Evolutionary conservation across 2,888 invertebrate genomes (phyloP), one percentile per base, ranked within the genome.

Genomic region (Drosophila glabriapex): DNA sequence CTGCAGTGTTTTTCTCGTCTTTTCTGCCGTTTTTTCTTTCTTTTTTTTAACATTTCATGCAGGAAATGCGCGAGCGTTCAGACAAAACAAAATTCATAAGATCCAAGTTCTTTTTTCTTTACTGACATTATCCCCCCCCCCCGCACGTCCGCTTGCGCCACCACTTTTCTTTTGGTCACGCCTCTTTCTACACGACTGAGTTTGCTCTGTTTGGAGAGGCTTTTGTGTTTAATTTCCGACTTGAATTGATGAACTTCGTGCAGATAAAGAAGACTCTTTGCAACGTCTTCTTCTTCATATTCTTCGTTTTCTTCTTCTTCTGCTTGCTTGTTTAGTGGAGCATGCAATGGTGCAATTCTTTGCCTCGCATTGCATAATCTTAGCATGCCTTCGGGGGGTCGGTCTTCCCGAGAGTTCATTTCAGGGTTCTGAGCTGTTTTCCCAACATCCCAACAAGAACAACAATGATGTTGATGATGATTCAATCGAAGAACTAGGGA

Each of bases 211-310:
- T 65, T 60, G 52, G 41, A 22, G 67, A 70, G 82, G 72, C 67
- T 67, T 54, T 62, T 65, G 54, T 67, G 78, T 80, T 89, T 87
- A 87, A 87, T 82, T 89, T 89, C 80, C 88, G 72, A 82, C 88
- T 87, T 73, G 88, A 89, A 85, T 89, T 85, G 90, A 85, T 85
- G 85, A 85, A 85, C 90, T 85, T 89, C 82, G 90, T 84, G 85
- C 73, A 89, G 89, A 85, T 85, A 85, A 83, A 67, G 53, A 50
- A 41, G 50, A 64, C 31, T 41, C 53, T 58, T 22, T 35, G 62
- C 71, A 50, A 64, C 60, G 56, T 35, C 63, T 46, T n/a, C 52
- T 59, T 66, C 62, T 71, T 50, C 50, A 39, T 74, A n/a, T 29
- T 68, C 22, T 28, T 33, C 67, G 66, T 55, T 49, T 41, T 62